Base-by-base conservation (phyloP, 2,113 vertebrate species). In the Canis aureus region DNA sequence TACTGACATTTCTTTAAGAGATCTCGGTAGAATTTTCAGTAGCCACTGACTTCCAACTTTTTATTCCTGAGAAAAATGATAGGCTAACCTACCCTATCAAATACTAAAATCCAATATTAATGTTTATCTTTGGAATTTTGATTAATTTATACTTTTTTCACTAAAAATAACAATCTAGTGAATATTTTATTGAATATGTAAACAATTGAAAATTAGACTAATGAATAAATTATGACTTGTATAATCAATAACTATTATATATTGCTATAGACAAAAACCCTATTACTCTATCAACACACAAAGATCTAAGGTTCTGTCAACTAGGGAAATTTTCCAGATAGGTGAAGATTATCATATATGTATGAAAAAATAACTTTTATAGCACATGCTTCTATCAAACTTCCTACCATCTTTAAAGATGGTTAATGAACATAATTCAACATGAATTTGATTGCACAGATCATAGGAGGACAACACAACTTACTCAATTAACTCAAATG, bases 1-100 rank as follows among this genome's bases (percentile, higher is more conserved):
- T 35, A 32, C 4, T 69, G 66, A 38, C 1, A 25, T 76, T 96
- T 94, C 35, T 13, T 84, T 93, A 76, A 76, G 78, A 82, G 10
- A 51, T 73, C 25, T 53, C 11, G 49, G 57, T n/a, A 73, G 19
- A 90, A 91, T 74, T 97, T 96, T 96, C 66, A 81, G 25, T 32
- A 59, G 27, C 35, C 53, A 59, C 2, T 69, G 38, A 79, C 43
- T 97, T 82, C 25, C 51, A 87, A 43, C 7, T 81, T 84, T 86
- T 76, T 51, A 3, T 12, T 17, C 53, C 32, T 66, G 32, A 92
- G 22, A 69, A 11, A 90, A 51, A 60, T 57, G 74, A 66, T 12
- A 71, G 17, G 38, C 1, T 88, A 85, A 79, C 27, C 81, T 80
- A 1, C 84, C 12, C 83, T 79, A 59, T 11, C n/a, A 86, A 67